Conservation (phyloP, 2,888 invertebrate species). For the Drosophila phalerata region DNA sequence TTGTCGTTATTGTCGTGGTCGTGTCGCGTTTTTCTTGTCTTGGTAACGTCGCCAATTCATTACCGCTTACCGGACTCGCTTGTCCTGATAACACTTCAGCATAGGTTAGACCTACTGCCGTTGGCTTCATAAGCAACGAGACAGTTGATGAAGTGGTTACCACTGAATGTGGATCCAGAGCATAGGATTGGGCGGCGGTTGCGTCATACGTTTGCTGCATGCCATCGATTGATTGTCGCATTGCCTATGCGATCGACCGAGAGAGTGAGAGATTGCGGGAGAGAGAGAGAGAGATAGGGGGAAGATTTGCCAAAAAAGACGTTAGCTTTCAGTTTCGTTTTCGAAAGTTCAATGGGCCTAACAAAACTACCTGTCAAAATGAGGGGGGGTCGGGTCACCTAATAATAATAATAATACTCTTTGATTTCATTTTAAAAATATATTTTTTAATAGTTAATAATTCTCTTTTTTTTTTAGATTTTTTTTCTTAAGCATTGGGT, state of each 20-base stretch:
- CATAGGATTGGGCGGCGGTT: conserved; percentile 90
- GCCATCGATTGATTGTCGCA: conserved; percentile 88
- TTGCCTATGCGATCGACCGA: conserved; percentile 81
- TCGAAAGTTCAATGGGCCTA: conserved; percentile 63
- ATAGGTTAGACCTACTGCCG: conserved; percentile 86
- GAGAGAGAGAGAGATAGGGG: conserved; percentile 78
- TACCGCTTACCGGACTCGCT: conserved; percentile 84
- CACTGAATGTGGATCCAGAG: conserved; percentile 90
- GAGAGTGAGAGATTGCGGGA: conserved; percentile 46
- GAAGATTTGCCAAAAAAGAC: conserved; percentile 85
- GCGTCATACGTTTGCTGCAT: conserved; percentile 90
- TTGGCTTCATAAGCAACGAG: conserved; percentile 86
- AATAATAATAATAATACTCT: conserved; percentile 41
- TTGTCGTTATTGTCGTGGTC: conserved; percentile 38
- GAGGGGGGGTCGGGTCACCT: conserved; percentile 33
- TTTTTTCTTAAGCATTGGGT: conserved; percentile 60
- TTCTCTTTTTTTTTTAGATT: conserved; percentile 34
- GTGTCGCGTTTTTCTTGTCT: conserved; percentile 46
- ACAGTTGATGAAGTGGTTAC: conserved; percentile 86
- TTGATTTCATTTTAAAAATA: conserved; percentile 63
- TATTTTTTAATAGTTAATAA: conserved; percentile 62
- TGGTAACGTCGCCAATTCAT: conserved; percentile 61
- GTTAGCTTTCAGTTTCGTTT: conserved; percentile 82
- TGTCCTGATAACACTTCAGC: conserved; percentile 90
- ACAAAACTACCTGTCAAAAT: conserved; percentile 34